Base-by-base conservation (phyloP, 2,888 invertebrate species). In the Clivina fossor region DNA sequence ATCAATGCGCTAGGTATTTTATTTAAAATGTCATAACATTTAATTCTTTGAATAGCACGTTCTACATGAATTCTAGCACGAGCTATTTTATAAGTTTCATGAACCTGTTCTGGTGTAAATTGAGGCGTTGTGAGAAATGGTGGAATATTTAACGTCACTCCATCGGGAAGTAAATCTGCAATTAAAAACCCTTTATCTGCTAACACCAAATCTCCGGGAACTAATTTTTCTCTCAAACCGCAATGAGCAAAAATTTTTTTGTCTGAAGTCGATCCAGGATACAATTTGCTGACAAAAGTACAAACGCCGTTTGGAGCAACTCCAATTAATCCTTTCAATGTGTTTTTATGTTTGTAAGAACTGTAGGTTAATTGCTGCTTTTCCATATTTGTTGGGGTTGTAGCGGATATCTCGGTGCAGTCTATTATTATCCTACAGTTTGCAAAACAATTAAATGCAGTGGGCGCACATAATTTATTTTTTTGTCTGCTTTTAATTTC, bases 291-390 rank as follows among this genome's bases (percentile, higher is more conserved):
- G 0, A 61, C 57, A 58, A 60, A 67, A 3, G 64, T 65, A 4
- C 65, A 49, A 4, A 64, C 62, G 4, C 67, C 66, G 62, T 65
- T 65, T 18, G 67, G 66, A 16, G 66, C 65, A 48, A 64, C 62
- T 9, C 62, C 65, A 4, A 66, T 54, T 7, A 67, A 43, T 15
- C 44, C 61, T 57, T 66, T 68, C 33, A 62, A 48, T 1, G 66
- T 66, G 46, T 66, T 64, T 18, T 51, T 32, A 35, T 63, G 61
- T 53, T 67, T 65, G 33, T 64, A 65, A 8, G 53, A 49, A 47
- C 63, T 63, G 24, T 59, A 63, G 1, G 60, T 63, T 2, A 35
- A 11, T 33, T 50, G 53, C 44, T 63, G 61, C 24, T 43, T 55
- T 19, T 59, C 49, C 54, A 62, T 51, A 22, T 43, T 50, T 33